A percentile compares a stretch with the other conserved stretches of the same genome.
Evolutionary conservation across 1,140 invertebrate species (phyloP).

Genomic region (Lordiphosa mommai): DNA sequence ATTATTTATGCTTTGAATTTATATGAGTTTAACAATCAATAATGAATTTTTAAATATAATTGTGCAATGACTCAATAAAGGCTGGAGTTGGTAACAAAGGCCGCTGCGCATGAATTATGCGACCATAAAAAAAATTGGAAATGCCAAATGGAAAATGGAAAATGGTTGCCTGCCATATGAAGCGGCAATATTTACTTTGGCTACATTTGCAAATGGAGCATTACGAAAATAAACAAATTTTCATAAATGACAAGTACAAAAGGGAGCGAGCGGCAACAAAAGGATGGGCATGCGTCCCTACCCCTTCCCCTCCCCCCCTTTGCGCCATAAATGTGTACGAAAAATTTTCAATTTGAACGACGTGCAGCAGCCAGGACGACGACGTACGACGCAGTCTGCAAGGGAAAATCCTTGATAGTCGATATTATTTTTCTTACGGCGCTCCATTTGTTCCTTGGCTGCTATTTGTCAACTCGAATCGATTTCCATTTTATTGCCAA

Average conservation of each 20-base stretch:
- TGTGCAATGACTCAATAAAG: conserved; percentile 18
- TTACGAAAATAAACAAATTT: conserved; percentile 79
- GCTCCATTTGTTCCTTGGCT: conserved; percentile 73
- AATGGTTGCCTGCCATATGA: conserved; percentile 42
- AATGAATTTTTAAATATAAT: conserved; percentile 27
- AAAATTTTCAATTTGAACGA: conserved; percentile 72
- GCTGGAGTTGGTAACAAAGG: conserved; percentile 46
- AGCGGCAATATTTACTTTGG: conserved; percentile 77
- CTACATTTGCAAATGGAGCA: conserved; percentile 79
- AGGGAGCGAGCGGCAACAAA: conserved; percentile 48
- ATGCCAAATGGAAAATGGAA: neutral
- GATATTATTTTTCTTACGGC: conserved; percentile 76
- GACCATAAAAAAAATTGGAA: conserved; percentile 44
- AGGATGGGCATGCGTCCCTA: too few species aligned
- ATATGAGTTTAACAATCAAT: conserved; percentile 34
- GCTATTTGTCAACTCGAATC: conserved; percentile 75
- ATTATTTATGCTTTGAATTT: conserved; percentile 37
- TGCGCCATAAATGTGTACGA: conserved; percentile 14
- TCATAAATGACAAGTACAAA: conserved; percentile 77
- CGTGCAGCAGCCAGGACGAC: conserved; percentile 34
- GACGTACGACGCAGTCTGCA: conserved; percentile 21
- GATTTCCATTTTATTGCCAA: conserved; percentile 79
- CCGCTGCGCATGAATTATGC: conserved; percentile 55
- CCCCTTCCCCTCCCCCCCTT: too few species aligned
- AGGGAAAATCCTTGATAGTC: conserved; percentile 69